phyloP scores from a whole-genome alignment of 92 coral and sea anemone genomes.

The Umimayanthus chanpuru region DNA sequence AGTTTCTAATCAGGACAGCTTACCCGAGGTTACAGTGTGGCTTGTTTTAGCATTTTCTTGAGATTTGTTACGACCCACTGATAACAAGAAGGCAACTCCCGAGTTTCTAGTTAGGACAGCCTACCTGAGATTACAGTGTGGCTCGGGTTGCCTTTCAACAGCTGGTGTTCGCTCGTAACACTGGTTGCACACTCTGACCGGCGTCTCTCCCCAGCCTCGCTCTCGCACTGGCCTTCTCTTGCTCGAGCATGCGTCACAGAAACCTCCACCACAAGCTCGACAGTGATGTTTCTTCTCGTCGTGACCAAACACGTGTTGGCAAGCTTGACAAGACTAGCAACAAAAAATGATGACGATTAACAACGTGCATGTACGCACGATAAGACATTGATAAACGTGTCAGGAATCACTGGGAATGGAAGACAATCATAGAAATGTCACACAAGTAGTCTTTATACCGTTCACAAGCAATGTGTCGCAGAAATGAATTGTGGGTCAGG shows the following conservation, averaged over 20 bases:
- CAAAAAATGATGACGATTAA: neutral
- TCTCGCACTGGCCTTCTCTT: conserved; percentile 77
- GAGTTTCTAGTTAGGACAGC: neutral
- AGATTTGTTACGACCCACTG: neutral
- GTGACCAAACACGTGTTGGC: conserved; percentile 68
- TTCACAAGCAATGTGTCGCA: neutral
- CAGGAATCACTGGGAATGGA: neutral
- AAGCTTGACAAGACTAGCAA: conserved; percentile 79
- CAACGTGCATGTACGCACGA: neutral
- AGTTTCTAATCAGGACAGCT: no score
- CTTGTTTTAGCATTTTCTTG: neutral
- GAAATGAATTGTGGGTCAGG: neutral
- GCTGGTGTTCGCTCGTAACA: conserved; percentile 64
- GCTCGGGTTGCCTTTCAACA: conserved; percentile 58
- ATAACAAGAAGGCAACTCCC: neutral
- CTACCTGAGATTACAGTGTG: conserved; percentile 69
- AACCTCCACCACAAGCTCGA: conserved; percentile 97
- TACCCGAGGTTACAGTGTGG: neutral
- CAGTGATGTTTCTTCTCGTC: conserved; percentile 95
- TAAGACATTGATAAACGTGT: neutral
- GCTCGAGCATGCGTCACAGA: conserved; percentile 90
- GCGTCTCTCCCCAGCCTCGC: conserved; percentile 92
- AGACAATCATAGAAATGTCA: neutral
- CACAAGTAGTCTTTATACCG: neutral
- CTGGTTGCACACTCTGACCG: conserved; percentile 88